phyloP scores from a whole-genome alignment of 2,888 invertebrate species.

The Drosophila leonis region DNA sequence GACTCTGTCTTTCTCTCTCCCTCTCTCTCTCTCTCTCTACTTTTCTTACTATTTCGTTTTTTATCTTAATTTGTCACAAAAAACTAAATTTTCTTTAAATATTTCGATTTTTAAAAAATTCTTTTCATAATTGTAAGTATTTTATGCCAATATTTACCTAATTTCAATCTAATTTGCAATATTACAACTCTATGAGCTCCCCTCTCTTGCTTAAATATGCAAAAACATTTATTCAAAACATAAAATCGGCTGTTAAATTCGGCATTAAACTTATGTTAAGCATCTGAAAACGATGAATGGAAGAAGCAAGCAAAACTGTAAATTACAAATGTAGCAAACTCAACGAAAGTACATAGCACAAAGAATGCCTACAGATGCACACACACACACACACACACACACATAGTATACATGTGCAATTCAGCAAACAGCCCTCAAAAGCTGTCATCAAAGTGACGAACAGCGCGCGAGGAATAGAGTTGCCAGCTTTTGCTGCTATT shows the following conservation, averaged over 20 bases:
- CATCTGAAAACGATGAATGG: constrained; percentile 2
- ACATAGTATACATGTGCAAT: neutral
- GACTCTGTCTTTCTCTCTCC: no score
- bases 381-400: neutral
- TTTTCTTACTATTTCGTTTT: no score
- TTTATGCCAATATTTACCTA: neutral
- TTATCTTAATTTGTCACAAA: no score
- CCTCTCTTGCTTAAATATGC: constrained; percentile 3
- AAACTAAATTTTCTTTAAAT: no score
- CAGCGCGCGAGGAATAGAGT: constrained; percentile 28
- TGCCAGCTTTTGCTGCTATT: constrained; percentile 41
- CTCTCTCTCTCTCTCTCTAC: no score
- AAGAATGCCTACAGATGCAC: neutral
- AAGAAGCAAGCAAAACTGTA: neutral
- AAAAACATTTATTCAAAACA: neutral
- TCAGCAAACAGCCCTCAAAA: constrained; percentile 1
- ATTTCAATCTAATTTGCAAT: neutral
- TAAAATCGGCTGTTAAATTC: constrained; percentile 10
- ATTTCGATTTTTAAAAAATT: no score
- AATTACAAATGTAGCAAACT: neutral
- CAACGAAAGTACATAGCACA: neutral
- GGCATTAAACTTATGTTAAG: constrained; percentile 8
- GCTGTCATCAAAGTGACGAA: constrained; percentile 62
- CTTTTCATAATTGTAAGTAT: no score
- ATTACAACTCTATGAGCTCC: neutral